Evolutionary conservation across 92 coral and sea anemone species (phyloP), one percentile per base, ranked within the genome.

Genomic region (Epizoanthus scotinus): DNA sequence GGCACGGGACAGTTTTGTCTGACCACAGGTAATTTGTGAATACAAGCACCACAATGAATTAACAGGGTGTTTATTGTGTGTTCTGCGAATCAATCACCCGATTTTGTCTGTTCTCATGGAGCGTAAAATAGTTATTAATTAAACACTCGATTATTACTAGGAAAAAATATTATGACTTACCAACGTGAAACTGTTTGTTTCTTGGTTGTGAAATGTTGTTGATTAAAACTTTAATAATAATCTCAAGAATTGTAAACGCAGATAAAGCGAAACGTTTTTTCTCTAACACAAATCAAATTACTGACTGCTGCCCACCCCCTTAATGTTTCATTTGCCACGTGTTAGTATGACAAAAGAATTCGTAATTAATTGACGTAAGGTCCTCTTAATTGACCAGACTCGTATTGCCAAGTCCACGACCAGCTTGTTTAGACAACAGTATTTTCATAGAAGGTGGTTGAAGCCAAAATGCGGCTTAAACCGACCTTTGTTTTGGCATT

Each of bases 251-350:
- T 20, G 55, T 3, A 2, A 59, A 75, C 6, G 31, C 29, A n/a
- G 26, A 42, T 25, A n/a, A 68, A 68, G 47, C 73, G 42, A 2
- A 19, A 8, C 34, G 3, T 73, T 36, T 18, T 36, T 66, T 55
- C 29, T n/a, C 15, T 0, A 9, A 19, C 9, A 9, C 25, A 56
- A 44, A 6, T 12, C 13, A 44, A 60, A 8, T 12, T 15, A 58
- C 55, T 20, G 14, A 57, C 13, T 29, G 3, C 54, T 13, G n/a
- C 9, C 38, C 52, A 31, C 60, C 29, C 68, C 73, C 68, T 89
- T 68, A 90, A 93, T 93, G 80, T 84, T 93, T 93, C 79, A 93
- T 93, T 79, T 73, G 94, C 82, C 97, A 90, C 97, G 92, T 93
- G 85, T 82, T 68, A 34, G 63, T 15, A 86, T 93, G 82, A 93